A percentile compares a stretch with the other conserved stretches of the same genome.
Evolutionary conservation across 1,140 invertebrate genomes (phyloP).

Genomic region (Akabosia matsudoensis): DNA sequence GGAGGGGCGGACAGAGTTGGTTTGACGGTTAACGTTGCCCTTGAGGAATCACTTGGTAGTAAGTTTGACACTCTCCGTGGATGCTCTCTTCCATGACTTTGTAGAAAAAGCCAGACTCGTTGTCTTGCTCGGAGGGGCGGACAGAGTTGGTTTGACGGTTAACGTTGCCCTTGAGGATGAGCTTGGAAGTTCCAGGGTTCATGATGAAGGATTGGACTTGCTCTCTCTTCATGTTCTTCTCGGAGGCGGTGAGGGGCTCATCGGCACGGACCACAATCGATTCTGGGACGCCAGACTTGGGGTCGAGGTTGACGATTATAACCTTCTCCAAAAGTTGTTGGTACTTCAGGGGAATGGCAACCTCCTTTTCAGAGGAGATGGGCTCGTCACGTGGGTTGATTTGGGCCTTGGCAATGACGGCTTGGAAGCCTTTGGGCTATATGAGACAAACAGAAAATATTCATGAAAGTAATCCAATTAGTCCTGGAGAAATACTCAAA

Average conservation of each 20-base stretch:
- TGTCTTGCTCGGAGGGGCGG: slow-evolving; percentile 29
- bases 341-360: slow-evolving; percentile 8
- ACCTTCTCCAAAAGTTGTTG: slow-evolving; percentile 3
- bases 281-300: slow-evolving; percentile 35
- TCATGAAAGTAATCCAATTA: no score
- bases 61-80: slow-evolving; percentile 40
- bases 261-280: slow-evolving; percentile 29
- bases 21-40: slow-evolving; percentile 45
- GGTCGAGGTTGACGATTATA: slow-evolving; percentile 9
- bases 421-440: slow-evolving; percentile 24
- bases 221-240: slow-evolving; percentile 42
- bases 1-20: slow-evolving; percentile 32
- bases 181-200: slow-evolving; percentile 31
- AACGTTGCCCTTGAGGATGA: slow-evolving; percentile 41
- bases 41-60: slow-evolving; percentile 44
- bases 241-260: not conserved
- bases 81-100: slow-evolving; percentile 41
- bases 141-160: slow-evolving; percentile 42
- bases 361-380: slow-evolving; percentile 13
- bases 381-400: slow-evolving; percentile 10
- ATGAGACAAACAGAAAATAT: not conserved
- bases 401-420: not conserved
- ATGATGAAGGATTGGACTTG: slow-evolving; percentile 39
- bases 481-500: no score
- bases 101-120: slow-evolving; percentile 44